Evolutionary conservation across 2,797 vertebrate species (phyloP).

Genomic region (Lerista edwardsae): DNA sequence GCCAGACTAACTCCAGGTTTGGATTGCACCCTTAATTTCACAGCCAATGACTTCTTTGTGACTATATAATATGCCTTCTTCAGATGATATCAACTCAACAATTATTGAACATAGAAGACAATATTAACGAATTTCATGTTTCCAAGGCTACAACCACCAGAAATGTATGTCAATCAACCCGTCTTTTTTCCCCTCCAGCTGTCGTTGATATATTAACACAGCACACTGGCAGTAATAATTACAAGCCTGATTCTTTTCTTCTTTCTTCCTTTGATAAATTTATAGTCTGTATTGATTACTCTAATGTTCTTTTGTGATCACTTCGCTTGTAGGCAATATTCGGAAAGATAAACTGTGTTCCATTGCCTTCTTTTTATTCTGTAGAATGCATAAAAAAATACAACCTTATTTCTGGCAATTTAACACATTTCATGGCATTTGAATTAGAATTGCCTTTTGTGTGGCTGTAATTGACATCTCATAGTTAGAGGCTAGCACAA

Average conservation of each 20-base stretch:
- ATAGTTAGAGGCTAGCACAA: constrained; percentile 59
- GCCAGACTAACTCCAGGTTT: too few relatives aligned
- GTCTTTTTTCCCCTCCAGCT: constrained; percentile 30
- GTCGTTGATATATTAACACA: constrained; percentile 58
- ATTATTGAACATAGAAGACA: constrained; percentile 66
- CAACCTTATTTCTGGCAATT: constrained; percentile 49
- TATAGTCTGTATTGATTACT: constrained; percentile 57
- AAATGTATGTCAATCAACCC: constrained; percentile 69
- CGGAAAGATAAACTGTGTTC: constrained; percentile 49
- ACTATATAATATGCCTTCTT: constrained; percentile 67
- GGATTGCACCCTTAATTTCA: too few relatives aligned
- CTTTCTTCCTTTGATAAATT: constrained; percentile 42
- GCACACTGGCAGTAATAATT: constrained; percentile 50
- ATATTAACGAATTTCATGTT: constrained; percentile 70
- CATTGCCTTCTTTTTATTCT: constrained; percentile 43
- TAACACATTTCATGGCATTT: constrained; percentile 55
- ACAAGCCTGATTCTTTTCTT: constrained; percentile 39
- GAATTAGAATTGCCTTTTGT: constrained; percentile 60
- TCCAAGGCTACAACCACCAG: constrained; percentile 68
- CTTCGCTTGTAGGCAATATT: constrained; percentile 50
- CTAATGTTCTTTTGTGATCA: constrained; percentile 56
- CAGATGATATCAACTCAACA: constrained; percentile 60
- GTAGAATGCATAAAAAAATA: constrained; percentile 27
- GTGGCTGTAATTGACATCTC: constrained; percentile 27
- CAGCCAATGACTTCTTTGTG: constrained; percentile 57